A percentile compares a stretch with the other conserved stretches of the same genome.
Conservation (phyloP, 2,888 invertebrate species). For the Trilocha varians region DNA sequence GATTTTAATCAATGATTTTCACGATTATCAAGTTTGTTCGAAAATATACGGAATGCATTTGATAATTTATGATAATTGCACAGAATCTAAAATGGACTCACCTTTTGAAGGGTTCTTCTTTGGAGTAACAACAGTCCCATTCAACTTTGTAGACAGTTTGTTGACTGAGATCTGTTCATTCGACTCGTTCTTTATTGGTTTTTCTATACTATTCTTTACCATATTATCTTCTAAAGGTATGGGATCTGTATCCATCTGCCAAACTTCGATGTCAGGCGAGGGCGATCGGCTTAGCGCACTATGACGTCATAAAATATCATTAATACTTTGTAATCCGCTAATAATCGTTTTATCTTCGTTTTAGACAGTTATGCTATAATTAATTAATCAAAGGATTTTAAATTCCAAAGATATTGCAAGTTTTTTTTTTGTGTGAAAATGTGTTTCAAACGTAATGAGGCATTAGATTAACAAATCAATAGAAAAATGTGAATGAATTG, state of each 20-base stretch:
- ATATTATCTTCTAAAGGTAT: conserved; percentile 28
- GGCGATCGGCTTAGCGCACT: conserved; percentile 49
- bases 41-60: too few relatives aligned
- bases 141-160: conserved; percentile 41
- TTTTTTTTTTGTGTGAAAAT: too few relatives aligned
- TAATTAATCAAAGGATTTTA: too few relatives aligned
- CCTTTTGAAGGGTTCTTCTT: conserved; percentile 43
- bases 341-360: too few relatives aligned
- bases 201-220: conserved; percentile 32
- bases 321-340: too few relatives aligned
- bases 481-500: too few relatives aligned
- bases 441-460: too few relatives aligned
- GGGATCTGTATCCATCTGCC: conserved; percentile 58
- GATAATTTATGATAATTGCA: too few relatives aligned
- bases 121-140: conserved; percentile 42
- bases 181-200: conserved; percentile 8
- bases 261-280: conserved; percentile 38
- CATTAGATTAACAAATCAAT: too few relatives aligned
- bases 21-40: too few relatives aligned
- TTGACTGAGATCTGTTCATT: conserved; percentile 21
- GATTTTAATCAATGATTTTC: neutral
- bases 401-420: too few relatives aligned
- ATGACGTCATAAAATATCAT: neutral
- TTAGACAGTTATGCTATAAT: too few relatives aligned
- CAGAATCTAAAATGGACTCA: conserved; percentile 17